A percentile compares a stretch with the other conserved stretches of the same genome.
Evolutionary conservation across 2,888 invertebrate genomes (phyloP).

Genomic region (Perithous albicinctus): DNA sequence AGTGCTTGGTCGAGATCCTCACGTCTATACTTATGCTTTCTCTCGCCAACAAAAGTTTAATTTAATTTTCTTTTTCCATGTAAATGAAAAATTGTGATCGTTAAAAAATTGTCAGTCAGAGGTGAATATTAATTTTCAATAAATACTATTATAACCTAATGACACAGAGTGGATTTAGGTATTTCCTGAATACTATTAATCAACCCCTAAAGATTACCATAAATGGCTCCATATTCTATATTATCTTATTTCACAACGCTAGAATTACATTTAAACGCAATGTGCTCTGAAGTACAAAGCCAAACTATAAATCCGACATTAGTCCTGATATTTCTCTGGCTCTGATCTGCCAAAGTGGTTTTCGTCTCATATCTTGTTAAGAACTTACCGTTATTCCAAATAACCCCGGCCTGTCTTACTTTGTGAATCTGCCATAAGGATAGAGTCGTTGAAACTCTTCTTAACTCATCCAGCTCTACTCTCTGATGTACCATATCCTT

Average conservation of each 20-base stretch:
- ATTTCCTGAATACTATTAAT: no score
- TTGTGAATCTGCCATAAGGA: not conserved
- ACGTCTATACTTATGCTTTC: constrained; percentile 4
- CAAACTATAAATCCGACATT: not conserved
- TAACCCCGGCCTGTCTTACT: not conserved
- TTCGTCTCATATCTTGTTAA: not conserved
- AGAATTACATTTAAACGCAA: no score
- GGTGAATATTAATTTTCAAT: no score
- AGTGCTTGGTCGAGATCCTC: constrained; percentile 6
- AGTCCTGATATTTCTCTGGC: not conserved
- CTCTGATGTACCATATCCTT: constrained; percentile 4
- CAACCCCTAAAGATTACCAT: no score
- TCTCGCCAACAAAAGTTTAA: not conserved
- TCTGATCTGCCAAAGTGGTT: not conserved
- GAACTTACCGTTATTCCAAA: not conserved
- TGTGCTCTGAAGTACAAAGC: not conserved
- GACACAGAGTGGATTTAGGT: no score
- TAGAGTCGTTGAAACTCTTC: constrained; percentile 22
- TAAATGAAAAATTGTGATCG: no score
- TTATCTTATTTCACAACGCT: no score
- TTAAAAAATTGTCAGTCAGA: no score
- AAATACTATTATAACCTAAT: no score
- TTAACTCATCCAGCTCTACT: not conserved
- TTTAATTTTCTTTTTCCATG: not conserved
- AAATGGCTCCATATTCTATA: no score